Base-by-base conservation (phyloP, 2,113 vertebrate genomes). In the Vulpes ferrilata region DNA sequence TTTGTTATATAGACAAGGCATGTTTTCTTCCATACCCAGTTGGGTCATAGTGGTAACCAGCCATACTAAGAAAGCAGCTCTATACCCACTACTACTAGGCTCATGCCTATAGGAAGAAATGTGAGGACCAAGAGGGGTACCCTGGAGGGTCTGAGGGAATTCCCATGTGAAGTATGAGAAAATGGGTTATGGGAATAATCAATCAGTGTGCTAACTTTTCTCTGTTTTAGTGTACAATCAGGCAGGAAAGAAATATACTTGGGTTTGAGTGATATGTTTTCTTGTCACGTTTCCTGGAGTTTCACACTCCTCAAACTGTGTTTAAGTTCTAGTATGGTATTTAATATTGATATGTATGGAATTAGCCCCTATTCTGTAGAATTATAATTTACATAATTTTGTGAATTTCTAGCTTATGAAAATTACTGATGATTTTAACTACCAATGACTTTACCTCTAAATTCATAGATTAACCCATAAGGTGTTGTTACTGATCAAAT, bases 361-460 rank as follows among this genome's bases (percentile, higher is more conserved):
- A 93, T 83, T 90, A 92, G 62, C 3, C 22, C 71, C 43, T 8
- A 30, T 80, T 55, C 11, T 95, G 43, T 88, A 67, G 53, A 90
- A 76, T 64, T 93, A 55, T 43, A 51, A 65, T 91, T 67, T 71
- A 20, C 3, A 81, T 48, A 59, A 57, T 35, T 90, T 83, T 92
- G 13, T 55, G 59, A 3, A 76, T 57, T 96, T 93, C 19, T 86
- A 81, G 55, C 16, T 64, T 20, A 81, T 55, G 30, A 87, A 80
- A 95, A 81, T 91, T 32, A 67, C 13, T 59, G 3, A 25, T 90
- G 30, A 65, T 25, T 92, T 95, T 90, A 76, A 90, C 87, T 90
- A 76, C 88, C 53, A 87, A 64, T 84, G 23, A 62, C 69, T 84
- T 94, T 82, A 35, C 64, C 13, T 96, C 13, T 88, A 80, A 94